Evolutionary conservation across 2,797 vertebrate genomes (phyloP).

Genomic region (Heteromormyrus szaboi): DNA sequence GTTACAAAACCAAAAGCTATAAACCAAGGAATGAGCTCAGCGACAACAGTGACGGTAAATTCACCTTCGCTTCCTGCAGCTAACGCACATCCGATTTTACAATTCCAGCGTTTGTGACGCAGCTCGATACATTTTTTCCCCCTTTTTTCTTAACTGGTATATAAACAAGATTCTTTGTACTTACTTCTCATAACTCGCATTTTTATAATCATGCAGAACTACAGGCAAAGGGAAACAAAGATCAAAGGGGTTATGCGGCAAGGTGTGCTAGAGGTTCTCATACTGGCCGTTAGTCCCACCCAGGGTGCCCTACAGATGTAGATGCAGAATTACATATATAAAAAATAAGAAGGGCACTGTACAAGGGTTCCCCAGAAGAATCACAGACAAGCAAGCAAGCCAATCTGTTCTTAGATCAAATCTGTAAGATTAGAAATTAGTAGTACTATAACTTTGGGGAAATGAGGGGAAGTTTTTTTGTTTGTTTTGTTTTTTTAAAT

Average conservation of each 20-base stretch:
- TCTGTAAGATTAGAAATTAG: slow-evolving; percentile 38
- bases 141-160: slow-evolving; percentile 51
- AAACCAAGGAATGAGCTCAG: slow-evolving; percentile 25
- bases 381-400: slow-evolving; percentile 54
- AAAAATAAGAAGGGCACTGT: slow-evolving; percentile 52
- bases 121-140: slow-evolving; percentile 22
- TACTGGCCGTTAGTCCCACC: slow-evolving; percentile 96
- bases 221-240: slow-evolving; percentile 74
- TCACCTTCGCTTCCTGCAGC: slow-evolving; percentile 33
- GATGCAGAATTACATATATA: slow-evolving; percentile 76
- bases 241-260: slow-evolving; percentile 72
- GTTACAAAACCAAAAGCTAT: slow-evolving; percentile 22
- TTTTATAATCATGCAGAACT: slow-evolving; percentile 78
- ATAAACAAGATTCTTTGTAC: slow-evolving; percentile 62
- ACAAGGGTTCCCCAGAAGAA: slow-evolving; percentile 53
- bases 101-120: slow-evolving; percentile 28
- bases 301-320: slow-evolving; percentile 67
- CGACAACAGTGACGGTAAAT: slow-evolving; percentile 35
- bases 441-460: slow-evolving; percentile 39
- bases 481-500: slow-evolving; percentile 21
- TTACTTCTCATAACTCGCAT: slow-evolving; percentile 71
- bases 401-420: slow-evolving; percentile 39
- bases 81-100: slow-evolving; percentile 31
- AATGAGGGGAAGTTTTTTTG: neutral
- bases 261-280: slow-evolving; percentile 68